Evolutionary conservation across 2,113 vertebrate species (phyloP).

Genomic region (Jacana jacana): DNA sequence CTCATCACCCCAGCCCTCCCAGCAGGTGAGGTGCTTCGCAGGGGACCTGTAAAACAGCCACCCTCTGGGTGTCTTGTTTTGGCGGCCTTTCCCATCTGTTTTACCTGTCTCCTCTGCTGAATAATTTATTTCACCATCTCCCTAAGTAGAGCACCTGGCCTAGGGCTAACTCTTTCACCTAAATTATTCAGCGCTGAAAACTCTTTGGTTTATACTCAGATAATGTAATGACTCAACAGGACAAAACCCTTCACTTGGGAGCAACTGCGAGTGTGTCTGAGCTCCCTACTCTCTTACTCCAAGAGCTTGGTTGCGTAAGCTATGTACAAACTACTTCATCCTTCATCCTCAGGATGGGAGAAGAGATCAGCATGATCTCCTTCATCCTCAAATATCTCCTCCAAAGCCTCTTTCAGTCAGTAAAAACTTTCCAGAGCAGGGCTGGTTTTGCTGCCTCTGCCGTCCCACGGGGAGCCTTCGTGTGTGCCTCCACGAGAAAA

Average conservation of each 20-base stretch:
- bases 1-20: background rate
- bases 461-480: background rate
- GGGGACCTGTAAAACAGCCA: conserved; percentile 73
- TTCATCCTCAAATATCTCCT: background rate
- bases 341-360: background rate
- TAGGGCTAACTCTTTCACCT: conserved; percentile 76
- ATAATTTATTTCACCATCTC: conserved; percentile 88
- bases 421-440: background rate
- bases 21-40: background rate
- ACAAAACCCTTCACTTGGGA: conserved; percentile 65
- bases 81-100: conserved; percentile 84
- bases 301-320: conserved; percentile 44
- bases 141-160: conserved; percentile 82
- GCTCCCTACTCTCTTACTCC: conserved; percentile 3
- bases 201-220: conserved; percentile 74
- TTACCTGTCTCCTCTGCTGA: conserved; percentile 83
- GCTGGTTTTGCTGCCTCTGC: background rate
- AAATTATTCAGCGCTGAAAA: conserved; percentile 85
- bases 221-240: conserved; percentile 74
- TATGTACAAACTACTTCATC: conserved; percentile 2
- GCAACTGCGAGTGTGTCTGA: conserved; percentile 15
- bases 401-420: background rate
- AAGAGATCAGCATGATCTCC: too few species aligned
- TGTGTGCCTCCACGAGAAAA: background rate
- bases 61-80: conserved; percentile 75